Percentiles rank a stretch among this genome's conserved stretches.
phyloP scores from a whole-genome alignment of 2,797 vertebrate species.

The Sciurus carolinensis region DNA sequence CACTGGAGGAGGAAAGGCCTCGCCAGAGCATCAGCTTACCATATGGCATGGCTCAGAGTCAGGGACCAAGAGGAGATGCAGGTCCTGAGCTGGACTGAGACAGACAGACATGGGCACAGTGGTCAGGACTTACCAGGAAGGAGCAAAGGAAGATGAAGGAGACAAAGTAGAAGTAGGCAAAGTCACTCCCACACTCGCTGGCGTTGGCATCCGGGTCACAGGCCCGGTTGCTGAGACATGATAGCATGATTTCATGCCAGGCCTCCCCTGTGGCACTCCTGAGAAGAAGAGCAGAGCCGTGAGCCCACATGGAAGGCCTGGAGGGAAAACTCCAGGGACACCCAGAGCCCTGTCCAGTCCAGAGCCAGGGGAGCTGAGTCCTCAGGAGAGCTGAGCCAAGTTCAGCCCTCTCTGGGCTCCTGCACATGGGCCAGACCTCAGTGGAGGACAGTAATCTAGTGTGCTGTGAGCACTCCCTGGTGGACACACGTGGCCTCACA shows the following conservation, averaged over 20 bases:
- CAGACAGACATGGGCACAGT: background rate
- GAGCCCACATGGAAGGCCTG: background rate
- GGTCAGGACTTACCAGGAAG: conserved; percentile 94
- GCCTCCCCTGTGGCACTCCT: conserved; percentile 98
- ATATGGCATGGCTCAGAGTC: background rate
- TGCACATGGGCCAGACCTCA: rapidly evolving
- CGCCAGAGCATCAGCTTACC: background rate
- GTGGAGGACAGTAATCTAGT: rapidly evolving
- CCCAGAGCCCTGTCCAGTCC: background rate
- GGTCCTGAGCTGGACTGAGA: background rate
- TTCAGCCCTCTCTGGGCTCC: background rate
- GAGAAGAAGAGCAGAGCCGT: background rate
- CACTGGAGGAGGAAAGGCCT: conserved; percentile 47
- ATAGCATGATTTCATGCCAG: conserved; percentile 99
- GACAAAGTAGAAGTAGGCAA: conserved; percentile 99
- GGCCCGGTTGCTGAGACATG: conserved; percentile 93
- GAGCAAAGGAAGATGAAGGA: conserved; percentile 99
- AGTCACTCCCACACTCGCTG: conserved; percentile 96
- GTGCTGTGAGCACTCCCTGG: rapidly evolving
- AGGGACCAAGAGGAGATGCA: background rate
- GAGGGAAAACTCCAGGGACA: background rate
- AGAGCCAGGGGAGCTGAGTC: background rate
- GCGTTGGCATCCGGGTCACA: conserved; percentile 93
- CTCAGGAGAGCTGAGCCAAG: background rate
- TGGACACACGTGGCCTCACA: background rate